Evolutionary conservation across 2,888 invertebrate species (phyloP).

Genomic region (Blastobasis adustella): DNA sequence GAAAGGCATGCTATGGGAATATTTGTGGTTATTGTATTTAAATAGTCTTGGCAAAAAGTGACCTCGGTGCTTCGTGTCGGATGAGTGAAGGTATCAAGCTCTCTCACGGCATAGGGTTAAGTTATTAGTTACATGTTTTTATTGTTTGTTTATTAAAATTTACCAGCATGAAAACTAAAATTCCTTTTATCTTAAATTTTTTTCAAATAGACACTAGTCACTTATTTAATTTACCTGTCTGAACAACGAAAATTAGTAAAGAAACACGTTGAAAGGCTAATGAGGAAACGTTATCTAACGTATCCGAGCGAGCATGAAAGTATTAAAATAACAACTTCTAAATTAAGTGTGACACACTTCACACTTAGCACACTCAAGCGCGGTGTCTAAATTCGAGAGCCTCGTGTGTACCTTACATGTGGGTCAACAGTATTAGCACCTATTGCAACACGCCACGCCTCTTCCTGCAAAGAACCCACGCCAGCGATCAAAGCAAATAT

Average conservation of each 20-base stretch:
- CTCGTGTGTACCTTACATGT: slow-evolving; percentile 23
- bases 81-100: too few relatives aligned
- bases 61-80: slow-evolving; percentile 7
- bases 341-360: slow-evolving; percentile 7
- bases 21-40: slow-evolving; percentile 11
- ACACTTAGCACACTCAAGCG: slow-evolving; percentile 22
- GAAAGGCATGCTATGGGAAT: slow-evolving; percentile 8
- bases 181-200: too few relatives aligned
- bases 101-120: too few relatives aligned
- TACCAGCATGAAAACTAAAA: too few relatives aligned
- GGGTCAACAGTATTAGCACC: slow-evolving; percentile 57
- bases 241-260: too few relatives aligned
- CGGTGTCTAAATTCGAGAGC: slow-evolving; percentile 20
- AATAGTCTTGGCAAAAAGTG: slow-evolving; percentile 10
- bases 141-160: too few relatives aligned
- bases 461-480: slow-evolving; percentile 63
- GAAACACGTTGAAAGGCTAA: too few relatives aligned
- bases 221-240: too few relatives aligned
- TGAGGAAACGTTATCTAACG: too few relatives aligned
- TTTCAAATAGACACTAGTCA: too few relatives aligned
- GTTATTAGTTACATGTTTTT: too few relatives aligned
- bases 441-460: slow-evolving; percentile 31
- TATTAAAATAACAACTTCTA: not conserved
- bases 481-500: slow-evolving; percentile 24
- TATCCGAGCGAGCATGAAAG: not conserved